Evolutionary conservation across 2,797 vertebrate genomes (phyloP).

Genomic region (Triplophysa bombifrons): DNA sequence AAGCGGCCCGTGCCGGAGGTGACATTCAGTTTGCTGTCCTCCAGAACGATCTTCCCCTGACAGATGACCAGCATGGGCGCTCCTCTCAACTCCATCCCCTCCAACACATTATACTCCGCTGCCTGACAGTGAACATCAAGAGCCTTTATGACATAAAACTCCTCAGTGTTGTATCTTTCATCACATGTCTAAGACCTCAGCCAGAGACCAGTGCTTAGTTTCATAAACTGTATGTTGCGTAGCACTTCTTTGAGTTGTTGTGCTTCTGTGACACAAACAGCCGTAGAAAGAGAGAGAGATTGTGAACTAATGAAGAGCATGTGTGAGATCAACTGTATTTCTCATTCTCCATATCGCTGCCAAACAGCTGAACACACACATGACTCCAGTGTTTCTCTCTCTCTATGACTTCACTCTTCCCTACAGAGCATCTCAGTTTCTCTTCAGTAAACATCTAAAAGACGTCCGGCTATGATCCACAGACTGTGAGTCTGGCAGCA

Average conservation of each 20-base stretch:
- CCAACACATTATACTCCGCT: slow-evolving; percentile 96
- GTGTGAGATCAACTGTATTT: slow-evolving; percentile 35
- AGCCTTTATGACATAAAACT: neutral
- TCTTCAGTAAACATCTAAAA: neutral
- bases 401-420: neutral
- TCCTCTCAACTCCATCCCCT: slow-evolving; percentile 95
- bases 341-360: neutral
- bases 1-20: slow-evolving; percentile 89
- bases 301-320: slow-evolving; percentile 53
- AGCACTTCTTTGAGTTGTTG: neutral
- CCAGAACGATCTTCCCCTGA: slow-evolving; percentile 95
- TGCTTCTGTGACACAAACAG: neutral
- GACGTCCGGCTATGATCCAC: slow-evolving; percentile 65
- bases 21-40: slow-evolving; percentile 89
- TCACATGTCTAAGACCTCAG: no score
- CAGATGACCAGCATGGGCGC: slow-evolving; percentile 91
- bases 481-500: slow-evolving; percentile 47
- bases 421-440: neutral
- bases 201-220: no score
- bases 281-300: neutral
- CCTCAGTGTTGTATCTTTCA: no score
- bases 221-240: no score
- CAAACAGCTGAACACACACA: slow-evolving; percentile 58
- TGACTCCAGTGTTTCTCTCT: neutral
- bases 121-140: slow-evolving; percentile 69